These are phyloP conservation scores for Nemapogon koenigi DNA, from an alignment of 2,888 invertebrate species.

Conservation along the genomic window DNA sequence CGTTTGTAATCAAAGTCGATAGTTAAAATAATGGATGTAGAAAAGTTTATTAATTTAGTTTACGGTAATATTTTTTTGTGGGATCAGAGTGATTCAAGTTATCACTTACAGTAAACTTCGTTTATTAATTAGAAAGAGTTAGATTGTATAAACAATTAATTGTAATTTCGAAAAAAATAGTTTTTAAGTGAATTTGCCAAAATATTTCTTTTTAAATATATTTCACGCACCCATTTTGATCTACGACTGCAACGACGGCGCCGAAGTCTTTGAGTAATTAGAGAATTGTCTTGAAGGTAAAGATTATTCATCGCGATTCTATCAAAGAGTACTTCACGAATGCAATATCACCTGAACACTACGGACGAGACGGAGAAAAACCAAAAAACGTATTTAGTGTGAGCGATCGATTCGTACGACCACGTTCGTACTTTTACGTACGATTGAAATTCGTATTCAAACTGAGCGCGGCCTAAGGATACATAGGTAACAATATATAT, in stretches of 20 bases:
- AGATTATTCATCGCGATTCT: background rate
- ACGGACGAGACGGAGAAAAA: too few relatives aligned
- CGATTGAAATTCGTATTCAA: conserved; percentile 3
- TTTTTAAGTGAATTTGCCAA: background rate
- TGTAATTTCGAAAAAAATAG: too few relatives aligned
- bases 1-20: too few relatives aligned
- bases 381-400: conserved; percentile 2
- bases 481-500: too few relatives aligned
- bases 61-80: too few relatives aligned
- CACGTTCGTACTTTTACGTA: background rate
- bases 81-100: too few relatives aligned
- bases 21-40: too few relatives aligned
- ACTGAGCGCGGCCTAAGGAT: background rate
- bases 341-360: background rate
- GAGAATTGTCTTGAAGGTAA: background rate
- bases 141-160: too few relatives aligned
- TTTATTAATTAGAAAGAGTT: too few relatives aligned
- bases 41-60: too few relatives aligned
- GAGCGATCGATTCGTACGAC: conserved; percentile 2
- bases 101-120: too few relatives aligned
- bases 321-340: background rate
- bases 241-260: background rate
- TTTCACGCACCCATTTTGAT: conserved; percentile 3
- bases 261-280: background rate
- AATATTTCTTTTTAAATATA: conserved; percentile 2